Evolutionary conservation across 37 sponge, comb jelly and placozoan species (phyloP).

Genomic region (Eunapius fragilis): DNA sequence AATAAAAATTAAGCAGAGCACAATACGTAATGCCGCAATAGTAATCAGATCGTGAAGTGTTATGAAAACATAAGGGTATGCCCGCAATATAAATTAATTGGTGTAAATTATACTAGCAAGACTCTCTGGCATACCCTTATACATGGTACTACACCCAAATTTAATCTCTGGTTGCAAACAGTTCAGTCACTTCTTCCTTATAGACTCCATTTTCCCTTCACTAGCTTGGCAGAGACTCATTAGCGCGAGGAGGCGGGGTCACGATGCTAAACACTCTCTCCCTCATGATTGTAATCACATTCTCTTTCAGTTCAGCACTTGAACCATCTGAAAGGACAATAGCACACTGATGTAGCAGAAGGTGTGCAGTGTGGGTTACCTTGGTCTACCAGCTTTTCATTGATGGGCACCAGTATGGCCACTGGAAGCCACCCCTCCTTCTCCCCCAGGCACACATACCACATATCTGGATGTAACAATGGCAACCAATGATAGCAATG

Average conservation of each 20-base stretch:
- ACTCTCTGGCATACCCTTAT: too few species aligned
- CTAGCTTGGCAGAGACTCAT: background rate
- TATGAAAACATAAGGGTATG: too few species aligned
- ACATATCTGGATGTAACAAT: conserved; percentile 20
- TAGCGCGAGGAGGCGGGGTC: background rate
- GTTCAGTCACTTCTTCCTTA: too few species aligned
- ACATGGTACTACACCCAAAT: too few species aligned
- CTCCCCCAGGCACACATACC: conserved; percentile 61
- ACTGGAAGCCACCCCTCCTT: conserved; percentile 73
- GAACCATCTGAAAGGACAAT: background rate
- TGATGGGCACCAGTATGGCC: conserved; percentile 11
- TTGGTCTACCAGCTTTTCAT: background rate
- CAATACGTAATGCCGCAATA: too few species aligned
- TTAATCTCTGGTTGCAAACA: too few species aligned
- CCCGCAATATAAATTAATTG: too few species aligned
- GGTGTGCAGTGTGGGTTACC: background rate
- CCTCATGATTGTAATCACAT: background rate
- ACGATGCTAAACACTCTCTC: background rate
- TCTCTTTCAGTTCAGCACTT: background rate
- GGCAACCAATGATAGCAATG: background rate
- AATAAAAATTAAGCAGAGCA: too few species aligned
- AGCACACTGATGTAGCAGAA: background rate
- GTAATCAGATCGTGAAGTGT: too few species aligned
- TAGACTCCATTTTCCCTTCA: too few species aligned
- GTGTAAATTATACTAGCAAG: too few species aligned